A percentile compares a stretch with the other conserved stretches of the same genome.
These are phyloP conservation scores for Drosophila flavopinicola DNA, from an alignment of 2,888 invertebrate species.

Conservation along the genomic window DNA sequence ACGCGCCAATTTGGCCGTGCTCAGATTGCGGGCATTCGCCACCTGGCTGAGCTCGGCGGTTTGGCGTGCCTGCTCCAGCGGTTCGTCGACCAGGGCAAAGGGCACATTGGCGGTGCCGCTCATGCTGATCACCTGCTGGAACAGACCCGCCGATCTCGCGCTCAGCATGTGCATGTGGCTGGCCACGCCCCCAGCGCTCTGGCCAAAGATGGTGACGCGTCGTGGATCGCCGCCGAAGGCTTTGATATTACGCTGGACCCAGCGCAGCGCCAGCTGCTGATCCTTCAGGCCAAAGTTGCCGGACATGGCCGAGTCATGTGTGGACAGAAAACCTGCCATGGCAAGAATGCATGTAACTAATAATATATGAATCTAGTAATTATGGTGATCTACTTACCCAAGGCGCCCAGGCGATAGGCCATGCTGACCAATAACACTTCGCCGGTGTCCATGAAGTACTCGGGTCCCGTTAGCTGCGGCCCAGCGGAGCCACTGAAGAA, in stretches of 20 bases:
- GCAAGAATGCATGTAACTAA: too few species aligned
- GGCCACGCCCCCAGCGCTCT: constrained; percentile 85
- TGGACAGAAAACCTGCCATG: constrained; percentile 85
- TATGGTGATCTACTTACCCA: constrained; percentile 62
- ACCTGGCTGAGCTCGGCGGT: constrained; percentile 84
- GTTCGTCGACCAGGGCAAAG: constrained; percentile 70
- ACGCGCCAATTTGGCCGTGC: constrained; percentile 80
- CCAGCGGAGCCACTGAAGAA: constrained; percentile 85
- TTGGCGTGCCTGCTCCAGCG: constrained; percentile 80
- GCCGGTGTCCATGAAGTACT: constrained; percentile 85
- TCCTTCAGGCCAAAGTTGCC: constrained; percentile 86
- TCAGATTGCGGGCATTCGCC: constrained; percentile 64
- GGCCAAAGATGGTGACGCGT: constrained; percentile 85
- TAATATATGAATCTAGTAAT: too few species aligned
- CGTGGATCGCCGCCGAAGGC: constrained; percentile 84
- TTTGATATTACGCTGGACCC: constrained; percentile 85
- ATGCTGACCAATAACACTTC: constrained; percentile 85
- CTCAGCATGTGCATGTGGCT: constrained; percentile 85
- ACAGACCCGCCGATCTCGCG: constrained; percentile 84
- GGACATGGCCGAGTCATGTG: constrained; percentile 84
- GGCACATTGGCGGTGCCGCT: constrained; percentile 85
- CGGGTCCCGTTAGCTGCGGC: constrained; percentile 84
- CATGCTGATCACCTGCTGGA: constrained; percentile 85
- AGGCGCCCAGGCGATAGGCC: constrained; percentile 84
- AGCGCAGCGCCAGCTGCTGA: constrained; percentile 84